Evolutionary conservation across 2,113 vertebrate species (phyloP), one percentile per base, ranked within the genome.

Genomic region (Leiothrix lutea): DNA sequence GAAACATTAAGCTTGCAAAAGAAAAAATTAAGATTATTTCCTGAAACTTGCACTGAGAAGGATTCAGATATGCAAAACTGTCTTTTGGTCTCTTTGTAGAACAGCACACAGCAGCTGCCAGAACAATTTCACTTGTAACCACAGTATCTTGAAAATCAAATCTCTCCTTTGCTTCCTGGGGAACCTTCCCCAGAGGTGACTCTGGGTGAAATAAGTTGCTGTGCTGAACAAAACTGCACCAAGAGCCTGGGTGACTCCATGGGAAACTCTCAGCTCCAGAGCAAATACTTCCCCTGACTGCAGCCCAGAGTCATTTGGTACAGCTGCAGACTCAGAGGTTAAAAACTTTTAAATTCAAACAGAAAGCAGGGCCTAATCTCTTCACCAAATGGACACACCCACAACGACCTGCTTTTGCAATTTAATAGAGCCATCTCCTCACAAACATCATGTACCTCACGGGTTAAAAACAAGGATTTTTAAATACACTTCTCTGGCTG

Each of bases 401-500:
- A 17, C 28, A 28, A 47, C 0, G 5, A 72, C 60, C 62, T 57
- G 16, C 11, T 90, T 83, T 45, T 80, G 57, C 61, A 70, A 18
- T 94, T 93, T 86, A 82, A 75, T 83, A 61, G 54, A 74, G 42
- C 25, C 56, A 66, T 45, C 24, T 74, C 57, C 45, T 56, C 72
- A 79, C 65, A 88, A 47, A 67, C 33, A 81, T 50, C 1, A 88
- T 48, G 70, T 29, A 91, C 24, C 75, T 79, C 58, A 92, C 79
- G 84, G 28, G 13, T 58, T 87, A 86, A 94, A 92, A 92, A 14
- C 25, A 62, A 60, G 23, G 5, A 71, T 50, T 75, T 95, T 82
- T 74, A 89, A 92, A 57, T 69, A 80, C 45, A 57, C 10, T 35
- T 92, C 94, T 95, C 77, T 91, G 88, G 78, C 80, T 72, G 81